A percentile compares a stretch with the other conserved stretches of the same genome.
These are phyloP conservation scores for Cryptomyrus ogoouensis DNA, from an alignment of 2,113 vertebrate species.

Conservation along the genomic window DNA sequence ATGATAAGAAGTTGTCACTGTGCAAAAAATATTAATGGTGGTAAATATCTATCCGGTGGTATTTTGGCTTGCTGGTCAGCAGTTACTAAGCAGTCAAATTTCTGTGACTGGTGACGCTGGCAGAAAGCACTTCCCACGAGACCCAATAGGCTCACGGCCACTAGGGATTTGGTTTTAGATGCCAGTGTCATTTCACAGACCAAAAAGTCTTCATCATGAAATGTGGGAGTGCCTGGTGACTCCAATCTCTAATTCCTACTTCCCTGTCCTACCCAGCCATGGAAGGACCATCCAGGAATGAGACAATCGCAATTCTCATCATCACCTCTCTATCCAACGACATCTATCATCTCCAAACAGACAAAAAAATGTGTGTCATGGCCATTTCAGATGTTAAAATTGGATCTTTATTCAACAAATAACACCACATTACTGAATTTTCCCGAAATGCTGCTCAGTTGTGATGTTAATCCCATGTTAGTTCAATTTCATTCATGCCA, in stretches of 20 bases:
- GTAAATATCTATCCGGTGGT: not conserved
- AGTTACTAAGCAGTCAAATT: not conserved
- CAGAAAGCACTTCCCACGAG: not conserved
- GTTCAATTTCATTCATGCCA: not conserved
- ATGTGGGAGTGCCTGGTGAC: slow-evolving; percentile 11
- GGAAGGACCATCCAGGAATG: not conserved
- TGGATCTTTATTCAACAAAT: not conserved
- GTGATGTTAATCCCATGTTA: not conserved
- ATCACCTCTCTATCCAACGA: not conserved
- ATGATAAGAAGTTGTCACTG: not conserved
- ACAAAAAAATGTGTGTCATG: not conserved
- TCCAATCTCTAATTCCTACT: not conserved
- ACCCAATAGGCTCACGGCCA: not conserved
- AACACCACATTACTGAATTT: not conserved
- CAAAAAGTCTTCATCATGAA: slow-evolving; percentile 9
- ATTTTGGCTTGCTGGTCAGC: not conserved
- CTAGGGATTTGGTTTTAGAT: not conserved
- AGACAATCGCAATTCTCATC: not conserved
- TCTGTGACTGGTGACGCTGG: not conserved
- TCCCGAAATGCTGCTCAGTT: not conserved
- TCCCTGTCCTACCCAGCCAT: not conserved
- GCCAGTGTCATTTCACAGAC: not conserved
- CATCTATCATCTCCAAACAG: not conserved
- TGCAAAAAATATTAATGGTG: not conserved
- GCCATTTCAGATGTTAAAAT: not conserved